Base-by-base conservation (phyloP, 2,888 invertebrate genomes). In the Furcula furcula region DNA sequence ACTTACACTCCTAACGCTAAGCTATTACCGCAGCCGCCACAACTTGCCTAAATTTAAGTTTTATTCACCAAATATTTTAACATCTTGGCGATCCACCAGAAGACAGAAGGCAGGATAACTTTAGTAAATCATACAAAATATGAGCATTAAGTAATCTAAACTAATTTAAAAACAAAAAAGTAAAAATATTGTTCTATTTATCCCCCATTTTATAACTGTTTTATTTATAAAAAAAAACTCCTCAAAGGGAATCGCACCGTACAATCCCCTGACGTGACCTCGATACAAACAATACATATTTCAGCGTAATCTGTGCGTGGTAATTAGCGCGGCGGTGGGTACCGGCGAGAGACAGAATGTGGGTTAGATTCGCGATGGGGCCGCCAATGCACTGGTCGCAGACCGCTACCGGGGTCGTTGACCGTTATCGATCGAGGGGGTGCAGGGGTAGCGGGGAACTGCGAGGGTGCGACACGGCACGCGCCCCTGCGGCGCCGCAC, bases 401-500 rank as follows among this genome's bases (percentile, higher is more conserved):
- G 76, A 72, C 75, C 74, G 72, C 72, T 64, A 60, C 57, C 75
- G 80, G 73, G 87, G 83, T 87, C 86, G 76, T 80, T 77, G 86
- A 76, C 86, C 86, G 82, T 65, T 85, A 88, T 88, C 86, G 87
- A 88, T 82, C 87, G 77, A 65, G 74, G 77, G 58, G 55, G 55
- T 85, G 76, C 65, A 72, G 77, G 57, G 55, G 53, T 40, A 40
- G 6, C 64, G 18, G 16, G 14, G 33, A 29, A 36, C 32, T 37
- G 47, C 21, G 55, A 50, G 55, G 53, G 77, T 71, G 76, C 73
- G 72, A 66, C 71, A 61, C 66, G 61, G 56, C 64, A 64, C 68
- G 68, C 76, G 73, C 74, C 76, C 72, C 75, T 64, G 70, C 71
- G 72, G 72, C 72, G 71, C 74, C 76, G 70, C 79, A 52, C 70